A percentile compares a stretch with the other conserved stretches of the same genome.
phyloP scores from a whole-genome alignment of 1,140 invertebrate genomes.

The Episyrphus balteatus region DNA sequence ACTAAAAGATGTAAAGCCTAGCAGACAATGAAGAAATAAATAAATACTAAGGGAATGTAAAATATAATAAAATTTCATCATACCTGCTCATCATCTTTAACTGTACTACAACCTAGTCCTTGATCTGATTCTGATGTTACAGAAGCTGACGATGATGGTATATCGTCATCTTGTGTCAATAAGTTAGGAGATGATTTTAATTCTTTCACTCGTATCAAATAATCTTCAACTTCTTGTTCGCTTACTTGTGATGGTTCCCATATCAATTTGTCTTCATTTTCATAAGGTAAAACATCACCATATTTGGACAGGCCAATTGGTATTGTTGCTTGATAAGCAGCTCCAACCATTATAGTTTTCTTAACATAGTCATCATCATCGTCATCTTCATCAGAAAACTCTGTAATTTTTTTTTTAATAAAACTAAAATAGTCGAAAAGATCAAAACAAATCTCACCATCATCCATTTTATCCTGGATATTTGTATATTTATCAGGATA shows the following conservation, averaged over 20 bases:
- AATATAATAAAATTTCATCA: neutral
- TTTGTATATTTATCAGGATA: slow-evolving; percentile 27
- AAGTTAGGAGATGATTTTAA: slow-evolving; percentile 6
- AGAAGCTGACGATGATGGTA: slow-evolving; percentile 57
- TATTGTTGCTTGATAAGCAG: slow-evolving; percentile 86
- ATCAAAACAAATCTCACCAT: too few relatives aligned
- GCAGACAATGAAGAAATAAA: neutral
- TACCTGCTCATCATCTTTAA: slow-evolving; percentile 83
- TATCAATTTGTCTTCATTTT: slow-evolving; percentile 90
- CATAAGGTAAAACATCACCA: slow-evolving; percentile 86
- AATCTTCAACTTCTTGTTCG: slow-evolving; percentile 68
- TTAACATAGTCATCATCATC: slow-evolving; percentile 48
- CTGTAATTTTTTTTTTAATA: too few relatives aligned
- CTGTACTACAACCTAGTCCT: slow-evolving; percentile 45
- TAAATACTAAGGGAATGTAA: neutral
- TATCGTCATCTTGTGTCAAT: slow-evolving; percentile 20
- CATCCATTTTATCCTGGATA: slow-evolving; percentile 24
- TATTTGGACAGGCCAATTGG: slow-evolving; percentile 84
- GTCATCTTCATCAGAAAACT: slow-evolving; percentile 65
- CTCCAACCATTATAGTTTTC: slow-evolving; percentile 88
- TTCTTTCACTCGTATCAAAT: slow-evolving; percentile 46
- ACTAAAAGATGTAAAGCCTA: slow-evolving; percentile 74
- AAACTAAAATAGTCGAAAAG: too few relatives aligned
- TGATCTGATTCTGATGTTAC: too few relatives aligned
- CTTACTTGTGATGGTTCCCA: slow-evolving; percentile 78